Evolutionary conservation across 2,888 invertebrate species (phyloP).

Genomic region (Sussaba pulchella): DNA sequence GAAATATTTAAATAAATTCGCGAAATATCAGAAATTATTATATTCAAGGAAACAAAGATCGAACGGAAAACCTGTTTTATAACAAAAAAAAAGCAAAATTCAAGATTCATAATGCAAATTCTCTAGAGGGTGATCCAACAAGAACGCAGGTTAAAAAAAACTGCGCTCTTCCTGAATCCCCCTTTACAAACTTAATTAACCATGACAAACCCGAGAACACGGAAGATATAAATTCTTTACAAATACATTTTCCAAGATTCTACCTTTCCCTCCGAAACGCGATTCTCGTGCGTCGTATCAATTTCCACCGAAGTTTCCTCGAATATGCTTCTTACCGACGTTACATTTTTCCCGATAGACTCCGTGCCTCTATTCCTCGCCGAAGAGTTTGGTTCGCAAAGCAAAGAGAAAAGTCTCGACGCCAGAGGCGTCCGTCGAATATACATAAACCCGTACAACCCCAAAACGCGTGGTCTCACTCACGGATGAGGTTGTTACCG

Average conservation of each 20-base stretch:
- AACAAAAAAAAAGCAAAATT: too few relatives aligned
- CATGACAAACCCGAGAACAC: too few relatives aligned
- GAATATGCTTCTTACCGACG: neutral
- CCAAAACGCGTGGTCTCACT: neutral
- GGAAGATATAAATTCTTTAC: too few relatives aligned
- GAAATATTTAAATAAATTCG: slow-evolving; percentile 60
- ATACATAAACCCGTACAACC: slow-evolving; percentile 26
- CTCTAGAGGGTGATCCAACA: too few relatives aligned
- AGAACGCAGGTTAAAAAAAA: too few relatives aligned
- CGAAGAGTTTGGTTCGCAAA: neutral
- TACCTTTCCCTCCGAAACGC: neutral
- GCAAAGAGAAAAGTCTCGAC: slow-evolving; percentile 24
- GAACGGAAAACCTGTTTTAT: neutral
- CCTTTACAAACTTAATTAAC: too few relatives aligned
- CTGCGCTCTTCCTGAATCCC: too few relatives aligned
- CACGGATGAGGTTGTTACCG: slow-evolving; percentile 3
- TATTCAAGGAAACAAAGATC: neutral
- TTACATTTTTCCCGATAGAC: slow-evolving; percentile 21
- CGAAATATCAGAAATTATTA: neutral
- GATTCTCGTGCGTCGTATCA: slow-evolving; percentile 1
- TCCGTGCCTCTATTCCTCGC: neutral
- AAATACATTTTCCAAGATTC: too few relatives aligned
- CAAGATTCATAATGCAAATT: too few relatives aligned
- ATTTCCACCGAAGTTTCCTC: slow-evolving; percentile 11
- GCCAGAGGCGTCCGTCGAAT: slow-evolving; percentile 32